Percentiles rank a stretch among this genome's conserved stretches.
phyloP scores from a whole-genome alignment of 2,888 invertebrate genomes.

The Xylota sylvarum region DNA sequence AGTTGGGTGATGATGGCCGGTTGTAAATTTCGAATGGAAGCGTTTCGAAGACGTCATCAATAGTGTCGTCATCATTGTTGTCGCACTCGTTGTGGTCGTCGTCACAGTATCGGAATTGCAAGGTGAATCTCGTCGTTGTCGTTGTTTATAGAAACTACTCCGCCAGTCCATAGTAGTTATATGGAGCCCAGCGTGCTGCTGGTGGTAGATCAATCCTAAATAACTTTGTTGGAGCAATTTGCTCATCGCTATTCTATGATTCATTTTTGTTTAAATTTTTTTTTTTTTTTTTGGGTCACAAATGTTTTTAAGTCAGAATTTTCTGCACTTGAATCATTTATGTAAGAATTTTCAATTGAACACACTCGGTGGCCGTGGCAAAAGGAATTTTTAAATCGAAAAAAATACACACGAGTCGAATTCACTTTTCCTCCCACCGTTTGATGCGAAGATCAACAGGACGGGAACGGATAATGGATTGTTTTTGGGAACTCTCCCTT shows the following conservation, averaged over 20 bases:
- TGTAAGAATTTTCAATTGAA: conserved; percentile 11
- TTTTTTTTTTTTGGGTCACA: not conserved
- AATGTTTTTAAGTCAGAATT: not conserved
- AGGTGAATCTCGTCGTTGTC: conserved; percentile 13
- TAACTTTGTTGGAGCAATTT: conserved; percentile 64
- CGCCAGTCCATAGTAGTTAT: conserved; percentile 25
- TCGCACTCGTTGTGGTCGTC: not conserved
- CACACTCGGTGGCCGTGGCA: conserved; percentile 6
- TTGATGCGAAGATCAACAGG: conserved; percentile 36
- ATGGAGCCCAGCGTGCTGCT: conserved; percentile 14
- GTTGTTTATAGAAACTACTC: conserved; percentile 12
- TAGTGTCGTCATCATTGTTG: not conserved
- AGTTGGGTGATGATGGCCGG: conserved; percentile 72
- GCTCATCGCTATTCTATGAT: conserved; percentile 46
- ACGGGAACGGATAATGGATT: not conserved
- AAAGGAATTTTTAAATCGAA: not conserved
- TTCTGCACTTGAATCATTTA: conserved; percentile 28
- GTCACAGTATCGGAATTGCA: conserved; percentile 41
- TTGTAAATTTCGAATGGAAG: conserved; percentile 79
- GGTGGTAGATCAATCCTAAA: conserved; percentile 22
- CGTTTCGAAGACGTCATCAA: conserved; percentile 11
- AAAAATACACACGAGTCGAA: not conserved
- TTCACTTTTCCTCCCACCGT: not conserved
- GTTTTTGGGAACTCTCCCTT: conserved; percentile 12
- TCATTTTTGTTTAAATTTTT: conserved; percentile 32